phyloP scores from a whole-genome alignment of 2,113 vertebrate genomes.

The Ramphastos sulfuratus region DNA sequence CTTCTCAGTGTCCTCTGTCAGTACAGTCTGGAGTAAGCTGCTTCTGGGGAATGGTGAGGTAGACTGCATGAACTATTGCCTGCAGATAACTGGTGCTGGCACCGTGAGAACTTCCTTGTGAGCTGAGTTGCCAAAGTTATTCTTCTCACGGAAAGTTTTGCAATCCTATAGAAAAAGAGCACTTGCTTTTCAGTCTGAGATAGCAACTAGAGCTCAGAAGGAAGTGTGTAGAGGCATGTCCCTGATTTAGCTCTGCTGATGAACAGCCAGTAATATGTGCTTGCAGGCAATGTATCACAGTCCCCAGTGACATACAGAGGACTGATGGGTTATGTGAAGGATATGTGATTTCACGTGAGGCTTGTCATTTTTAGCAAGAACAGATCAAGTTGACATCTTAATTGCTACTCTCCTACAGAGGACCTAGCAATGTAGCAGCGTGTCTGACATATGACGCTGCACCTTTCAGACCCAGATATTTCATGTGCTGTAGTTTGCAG shows the following conservation, averaged over 20 bases:
- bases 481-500: neutral
- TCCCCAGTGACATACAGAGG: neutral
- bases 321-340: neutral
- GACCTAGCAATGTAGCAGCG: neutral
- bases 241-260: neutral
- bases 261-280: neutral
- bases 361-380: neutral
- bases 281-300: rapidly evolving
- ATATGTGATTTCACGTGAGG: neutral
- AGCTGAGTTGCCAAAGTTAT: neutral
- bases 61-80: neutral
- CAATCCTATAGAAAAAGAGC: neutral
- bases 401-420: neutral
- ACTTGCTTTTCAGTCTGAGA: neutral
- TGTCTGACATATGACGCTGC: neutral
- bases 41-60: neutral
- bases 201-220: neutral
- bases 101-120: neutral
- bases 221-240: neutral
- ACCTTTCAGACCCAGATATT: neutral
- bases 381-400: neutral
- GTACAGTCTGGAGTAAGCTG: neutral
- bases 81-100: neutral
- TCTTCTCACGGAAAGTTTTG: neutral
- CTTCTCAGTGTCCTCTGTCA: neutral